These are phyloP conservation scores for Gila orcuttii DNA, from an alignment of 2,113 vertebrate species.

Conservation along the genomic window DNA sequence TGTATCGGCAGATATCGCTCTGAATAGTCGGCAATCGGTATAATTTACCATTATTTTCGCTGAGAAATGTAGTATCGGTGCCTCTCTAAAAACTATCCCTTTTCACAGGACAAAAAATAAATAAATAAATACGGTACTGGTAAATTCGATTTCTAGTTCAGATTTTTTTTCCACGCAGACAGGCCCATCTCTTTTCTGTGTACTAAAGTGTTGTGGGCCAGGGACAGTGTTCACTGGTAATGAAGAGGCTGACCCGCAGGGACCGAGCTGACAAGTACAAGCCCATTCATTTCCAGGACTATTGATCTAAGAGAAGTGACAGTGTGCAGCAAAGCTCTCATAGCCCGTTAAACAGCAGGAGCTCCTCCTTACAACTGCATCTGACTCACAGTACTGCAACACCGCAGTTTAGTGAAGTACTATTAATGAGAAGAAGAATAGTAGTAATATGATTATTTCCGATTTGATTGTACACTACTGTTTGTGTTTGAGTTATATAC, in stretches of 20 bases:
- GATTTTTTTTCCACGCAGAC: not conserved
- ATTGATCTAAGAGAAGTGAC: conserved; percentile 24
- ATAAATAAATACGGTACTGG: no score
- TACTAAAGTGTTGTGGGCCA: conserved; percentile 8
- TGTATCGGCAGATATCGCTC: no score
- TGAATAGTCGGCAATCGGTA: no score
- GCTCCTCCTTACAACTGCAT: not conserved
- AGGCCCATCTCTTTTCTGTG: not conserved
- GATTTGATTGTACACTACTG: not conserved
- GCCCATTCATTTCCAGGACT: conserved; percentile 40
- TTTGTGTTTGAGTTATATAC: no score
- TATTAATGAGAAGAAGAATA: not conserved
- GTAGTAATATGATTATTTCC: not conserved
- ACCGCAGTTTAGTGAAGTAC: not conserved
- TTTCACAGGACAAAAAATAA: not conserved
- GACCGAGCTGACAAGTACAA: conserved; percentile 32
- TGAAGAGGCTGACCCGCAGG: conserved; percentile 32
- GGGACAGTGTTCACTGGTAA: conserved; percentile 22
- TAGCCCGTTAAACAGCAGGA: not conserved
- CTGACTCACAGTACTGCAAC: conserved; percentile 10
- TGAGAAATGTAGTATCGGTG: no score
- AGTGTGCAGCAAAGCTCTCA: not conserved
- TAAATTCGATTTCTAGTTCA: not conserved
- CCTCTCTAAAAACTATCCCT: not conserved
- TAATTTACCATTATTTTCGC: no score